Evolutionary conservation across 2,113 vertebrate genomes (phyloP).

Genomic region (Arenaria interpres): DNA sequence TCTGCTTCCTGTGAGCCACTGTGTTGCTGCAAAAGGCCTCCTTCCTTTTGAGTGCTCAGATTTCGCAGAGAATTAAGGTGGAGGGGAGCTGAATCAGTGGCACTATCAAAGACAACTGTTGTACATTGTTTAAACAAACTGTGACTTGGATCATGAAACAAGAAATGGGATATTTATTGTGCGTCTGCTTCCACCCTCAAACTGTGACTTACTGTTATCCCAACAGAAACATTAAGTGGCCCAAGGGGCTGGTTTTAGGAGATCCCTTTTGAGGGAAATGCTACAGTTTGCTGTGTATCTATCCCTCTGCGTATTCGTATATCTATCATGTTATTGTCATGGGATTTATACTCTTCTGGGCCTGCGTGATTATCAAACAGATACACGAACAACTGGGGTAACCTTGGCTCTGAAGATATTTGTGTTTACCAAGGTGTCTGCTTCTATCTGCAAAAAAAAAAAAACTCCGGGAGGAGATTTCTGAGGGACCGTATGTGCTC

Average conservation of each 20-base stretch:
- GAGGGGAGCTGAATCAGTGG: neutral
- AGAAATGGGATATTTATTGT: neutral
- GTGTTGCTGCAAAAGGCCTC: neutral
- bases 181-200: neutral
- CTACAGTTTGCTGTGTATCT: neutral
- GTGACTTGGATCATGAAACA: neutral
- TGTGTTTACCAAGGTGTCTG: neutral
- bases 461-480: neutral
- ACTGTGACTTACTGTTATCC: too few species aligned
- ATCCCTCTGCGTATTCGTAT: neutral
- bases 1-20: neutral
- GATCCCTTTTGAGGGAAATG: neutral
- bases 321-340: neutral
- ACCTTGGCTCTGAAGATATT: neutral
- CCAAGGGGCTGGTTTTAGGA: neutral
- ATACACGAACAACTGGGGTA: neutral
- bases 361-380: neutral
- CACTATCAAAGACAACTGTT: neutral
- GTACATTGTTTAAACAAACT: neutral
- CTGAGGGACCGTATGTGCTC: neutral
- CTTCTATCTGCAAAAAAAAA: neutral
- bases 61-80: neutral
- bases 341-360: neutral
- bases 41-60: neutral
- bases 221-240: too few species aligned